Evolutionary conservation across 2,113 vertebrate species (phyloP), one percentile per base, ranked within the genome.

Genomic region (Sceloporus tristichus): DNA sequence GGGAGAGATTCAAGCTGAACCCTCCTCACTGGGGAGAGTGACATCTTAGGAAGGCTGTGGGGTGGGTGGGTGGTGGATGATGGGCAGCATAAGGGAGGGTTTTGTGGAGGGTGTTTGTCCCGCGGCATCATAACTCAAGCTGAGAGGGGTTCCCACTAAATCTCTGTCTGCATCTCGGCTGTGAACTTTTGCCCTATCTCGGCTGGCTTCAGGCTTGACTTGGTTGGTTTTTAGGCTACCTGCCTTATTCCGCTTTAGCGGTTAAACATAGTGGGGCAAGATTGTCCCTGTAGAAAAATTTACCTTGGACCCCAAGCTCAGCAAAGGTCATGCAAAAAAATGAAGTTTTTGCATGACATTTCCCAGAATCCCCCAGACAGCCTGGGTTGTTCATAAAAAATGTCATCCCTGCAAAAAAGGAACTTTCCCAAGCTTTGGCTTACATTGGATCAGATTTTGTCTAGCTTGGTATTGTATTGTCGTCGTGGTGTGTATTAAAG

Each of bases 81-180:
- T 62, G 59, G 59, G 59, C 9, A 71, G 29, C 9, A 10, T n/a
- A 91, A 48, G 70, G 40, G 68, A 25, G 56, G 53, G 88, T 53
- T 91, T 85, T n/a, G 53, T n/a, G 66, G 54, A 34, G 42, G 29
- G 18, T 34, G 71, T 79, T 83, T 84, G 90, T 82, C 86, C 85
- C 70, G 65, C 40, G 79, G 79, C 78, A 65, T 62, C 85, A 88
- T 79, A 82, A 85, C 75, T 79, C 8, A 66, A 81, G 38, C 42
- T 59, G 79, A 86, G 84, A 85, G 48, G 81, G 27, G 27, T 10
- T 83, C 87, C 73, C 80, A 79, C 84, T 87, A 89, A 90, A 89
- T 90, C 56, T 71, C 76, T 62, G 77, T 79, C 71, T 56, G 85
- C 75, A 85, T 89, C 82, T n/a, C 23, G 59, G 86, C 85, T 84